Evolutionary conservation across 1,140 invertebrate genomes (phyloP).

Genomic region (Gryllus bimaculatus): DNA sequence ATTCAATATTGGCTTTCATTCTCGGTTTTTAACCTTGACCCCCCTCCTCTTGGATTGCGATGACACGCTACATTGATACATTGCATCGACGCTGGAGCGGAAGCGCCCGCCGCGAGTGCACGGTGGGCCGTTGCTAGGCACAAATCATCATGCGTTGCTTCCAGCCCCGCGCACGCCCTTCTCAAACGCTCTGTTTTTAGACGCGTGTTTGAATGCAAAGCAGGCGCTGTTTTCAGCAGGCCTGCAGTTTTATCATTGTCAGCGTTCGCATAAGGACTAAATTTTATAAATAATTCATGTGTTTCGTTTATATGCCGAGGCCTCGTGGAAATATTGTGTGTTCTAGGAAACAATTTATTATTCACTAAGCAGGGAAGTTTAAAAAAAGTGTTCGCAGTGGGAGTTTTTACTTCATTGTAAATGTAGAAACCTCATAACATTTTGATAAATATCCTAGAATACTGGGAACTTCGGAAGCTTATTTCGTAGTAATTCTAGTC

Average conservation of each 20-base stretch:
- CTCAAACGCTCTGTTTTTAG: no score
- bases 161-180: no score
- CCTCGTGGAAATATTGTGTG: background rate
- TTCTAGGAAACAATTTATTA: background rate
- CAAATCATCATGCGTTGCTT: no score
- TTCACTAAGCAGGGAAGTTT: background rate
- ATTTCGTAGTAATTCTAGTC: no score
- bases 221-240: background rate
- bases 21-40: background rate
- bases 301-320: background rate
- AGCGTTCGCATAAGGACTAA: background rate
- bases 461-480: no score
- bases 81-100: background rate
- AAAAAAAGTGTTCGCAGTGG: no score
- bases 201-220: background rate
- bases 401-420: no score
- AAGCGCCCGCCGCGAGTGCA: no score
- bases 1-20: background rate
- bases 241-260: background rate
- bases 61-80: background rate
- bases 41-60: background rate
- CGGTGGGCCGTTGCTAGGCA: no score
- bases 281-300: background rate
- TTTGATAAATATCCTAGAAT: no score
- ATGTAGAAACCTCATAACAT: no score